Conservation (phyloP, 2,113 vertebrate species). For the Scomber colias region DNA sequence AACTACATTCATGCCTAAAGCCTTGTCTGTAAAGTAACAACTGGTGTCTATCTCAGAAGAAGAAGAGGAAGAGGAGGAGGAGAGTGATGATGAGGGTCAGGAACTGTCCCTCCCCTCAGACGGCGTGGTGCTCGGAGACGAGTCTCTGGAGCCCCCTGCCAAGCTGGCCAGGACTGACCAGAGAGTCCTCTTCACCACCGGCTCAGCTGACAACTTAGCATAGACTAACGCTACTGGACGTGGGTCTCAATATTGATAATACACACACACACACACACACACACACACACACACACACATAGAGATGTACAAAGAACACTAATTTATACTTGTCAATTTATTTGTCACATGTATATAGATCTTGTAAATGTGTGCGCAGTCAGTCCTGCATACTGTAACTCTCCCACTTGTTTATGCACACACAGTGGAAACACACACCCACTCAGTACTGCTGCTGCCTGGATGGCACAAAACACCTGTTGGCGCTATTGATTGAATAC, state of each 20-base stretch:
- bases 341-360: conserved; percentile 67
- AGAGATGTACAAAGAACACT: conserved; percentile 71
- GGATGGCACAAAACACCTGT: conserved; percentile 48
- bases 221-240: neutral
- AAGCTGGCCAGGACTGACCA: conserved; percentile 91
- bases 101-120: conserved; percentile 89
- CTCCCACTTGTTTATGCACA: conserved; percentile 34
- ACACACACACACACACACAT: conserved; percentile 38
- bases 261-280: neutral
- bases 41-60: conserved; percentile 84
- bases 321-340: conserved; percentile 60
- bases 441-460: conserved; percentile 57
- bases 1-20: neutral
- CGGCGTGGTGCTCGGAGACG: conserved; percentile 83
- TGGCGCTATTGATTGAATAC: conserved; percentile 18
- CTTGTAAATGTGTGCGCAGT: conserved; percentile 56
- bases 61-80: conserved; percentile 94
- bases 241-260: neutral
- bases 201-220: conserved; percentile 79
- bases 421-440: conserved; percentile 40
- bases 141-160: conserved; percentile 90
- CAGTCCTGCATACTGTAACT: conserved; percentile 40
- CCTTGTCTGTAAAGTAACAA: neutral
- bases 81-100: conserved; percentile 93
- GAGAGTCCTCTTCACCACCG: conserved; percentile 82